Base-by-base conservation (phyloP, 2,797 vertebrate genomes). In the Phaenicophaeus curvirostris region DNA sequence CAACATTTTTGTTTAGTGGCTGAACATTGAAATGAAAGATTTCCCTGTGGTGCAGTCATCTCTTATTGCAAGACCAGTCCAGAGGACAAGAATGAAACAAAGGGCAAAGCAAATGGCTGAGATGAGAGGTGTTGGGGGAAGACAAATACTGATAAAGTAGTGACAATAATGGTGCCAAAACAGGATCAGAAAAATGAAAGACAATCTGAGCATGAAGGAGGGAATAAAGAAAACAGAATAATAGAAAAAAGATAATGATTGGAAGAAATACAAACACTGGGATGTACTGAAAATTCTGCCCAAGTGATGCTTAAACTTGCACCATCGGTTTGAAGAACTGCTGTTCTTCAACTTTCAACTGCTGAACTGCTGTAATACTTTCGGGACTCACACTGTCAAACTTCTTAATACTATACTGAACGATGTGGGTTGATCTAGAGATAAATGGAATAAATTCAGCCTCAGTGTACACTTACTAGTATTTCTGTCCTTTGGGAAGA, bases 31-130 rank as follows among this genome's bases (percentile, higher is more conserved):
- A 58, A 85, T 89, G 77, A 95, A 93, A 84, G 58, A 72, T 50
- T 94, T 90, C 39, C 54, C 42, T 83, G 50, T 54, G 8, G 48
- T 75, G 61, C 37, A 85, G 68, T 66, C 78, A 85, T 71, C 16
- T 85, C n/a, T 79, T 87, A 85, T 67, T 88, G 76, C 68, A 82
- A 88, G 58, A 31, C 44, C 37, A 35, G 59, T 89, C 68, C 77
- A 93, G 58, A 92, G 83, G 65, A 83, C 25, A 59, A 80, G 75
- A 91, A 74, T 68, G 76, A 92, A 96, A 90, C 41, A 95, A 93
- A 95, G 67, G 61, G 54, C 42, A 89, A 89, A 93, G 33, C 39
- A 94, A 94, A 89, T 74, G 53, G 37, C 46, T 67, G 54, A 75
- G 88, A 71, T 76, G 76, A 89, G 76, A 87, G 41, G 46, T 77